These are phyloP conservation scores for Oncorhynchus masou DNA, from an alignment of 2,113 vertebrate genomes.

Conservation along the genomic window DNA sequence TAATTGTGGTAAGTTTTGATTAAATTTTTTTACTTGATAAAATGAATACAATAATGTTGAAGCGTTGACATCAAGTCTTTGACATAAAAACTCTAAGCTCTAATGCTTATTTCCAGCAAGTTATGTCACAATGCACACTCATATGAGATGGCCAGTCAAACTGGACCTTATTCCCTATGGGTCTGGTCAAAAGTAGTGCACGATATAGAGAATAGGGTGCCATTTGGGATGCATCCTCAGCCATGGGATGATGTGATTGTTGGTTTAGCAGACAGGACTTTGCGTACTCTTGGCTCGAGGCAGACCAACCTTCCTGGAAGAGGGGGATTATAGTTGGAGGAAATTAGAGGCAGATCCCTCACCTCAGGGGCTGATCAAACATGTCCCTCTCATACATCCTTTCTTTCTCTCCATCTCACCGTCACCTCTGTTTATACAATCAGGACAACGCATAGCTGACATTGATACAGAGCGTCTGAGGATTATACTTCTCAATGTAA, in stretches of 20 bases:
- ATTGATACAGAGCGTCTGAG: not conserved
- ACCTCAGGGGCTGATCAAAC: slow-evolving; percentile 66
- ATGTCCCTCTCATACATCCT: slow-evolving; percentile 24
- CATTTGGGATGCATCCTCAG: too few relatives aligned
- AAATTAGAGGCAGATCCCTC: slow-evolving; percentile 57
- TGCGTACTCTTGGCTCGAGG: slow-evolving; percentile 35
- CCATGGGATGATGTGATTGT: slow-evolving; percentile 12
- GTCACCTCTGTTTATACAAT: slow-evolving; percentile 50
- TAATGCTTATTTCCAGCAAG: too few relatives aligned
- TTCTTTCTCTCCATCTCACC: slow-evolving; percentile 50
- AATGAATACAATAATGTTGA: too few relatives aligned
- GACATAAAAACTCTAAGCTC: too few relatives aligned
- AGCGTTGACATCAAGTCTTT: too few relatives aligned
- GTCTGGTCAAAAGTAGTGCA: too few relatives aligned
- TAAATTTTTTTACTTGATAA: too few relatives aligned
- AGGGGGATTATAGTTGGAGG: slow-evolving; percentile 61
- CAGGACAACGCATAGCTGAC: slow-evolving; percentile 24
- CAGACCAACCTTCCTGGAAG: slow-evolving; percentile 54
- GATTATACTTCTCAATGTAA: not conserved
- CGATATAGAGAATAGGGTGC: too few relatives aligned
- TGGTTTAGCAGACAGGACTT: slow-evolving; percentile 27
- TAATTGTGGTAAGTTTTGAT: too few relatives aligned
- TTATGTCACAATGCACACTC: too few relatives aligned
- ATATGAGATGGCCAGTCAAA: too few relatives aligned
- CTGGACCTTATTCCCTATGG: too few relatives aligned